Conservation (phyloP, 2,888 invertebrate species). For the Macrosiphum euphorbiae region DNA sequence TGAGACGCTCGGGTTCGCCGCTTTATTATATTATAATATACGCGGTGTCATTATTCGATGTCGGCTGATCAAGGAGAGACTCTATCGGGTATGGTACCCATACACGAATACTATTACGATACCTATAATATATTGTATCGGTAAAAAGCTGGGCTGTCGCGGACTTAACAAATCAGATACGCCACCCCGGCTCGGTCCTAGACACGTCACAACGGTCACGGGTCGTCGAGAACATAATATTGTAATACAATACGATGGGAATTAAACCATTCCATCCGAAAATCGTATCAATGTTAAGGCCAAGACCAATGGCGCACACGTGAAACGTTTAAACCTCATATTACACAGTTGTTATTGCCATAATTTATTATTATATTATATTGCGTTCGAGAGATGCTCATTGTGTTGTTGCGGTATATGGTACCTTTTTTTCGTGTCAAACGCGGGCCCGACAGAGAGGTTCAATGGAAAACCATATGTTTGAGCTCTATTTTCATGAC, state of each 20-base stretch:
- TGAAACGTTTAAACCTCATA: conserved; percentile 21
- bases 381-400: background rate
- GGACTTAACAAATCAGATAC: background rate
- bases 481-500: background rate
- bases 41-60: background rate
- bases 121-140: background rate
- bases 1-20: background rate
- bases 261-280: background rate
- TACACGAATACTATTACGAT: background rate
- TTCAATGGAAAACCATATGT: background rate
- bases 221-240: background rate
- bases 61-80: background rate
- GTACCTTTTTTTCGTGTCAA: background rate
- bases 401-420: background rate
- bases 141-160: background rate
- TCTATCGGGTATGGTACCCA: background rate
- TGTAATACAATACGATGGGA: background rate
- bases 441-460: background rate
- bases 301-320: background rate
- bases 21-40: background rate
- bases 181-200: background rate
- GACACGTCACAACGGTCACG: background rate
- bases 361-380: background rate
- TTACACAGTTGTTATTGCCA: background rate
- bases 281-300: background rate